Evolutionary conservation across 1,140 invertebrate genomes (phyloP), one percentile per base, ranked within the genome.

Genomic region (Delia radicum): DNA sequence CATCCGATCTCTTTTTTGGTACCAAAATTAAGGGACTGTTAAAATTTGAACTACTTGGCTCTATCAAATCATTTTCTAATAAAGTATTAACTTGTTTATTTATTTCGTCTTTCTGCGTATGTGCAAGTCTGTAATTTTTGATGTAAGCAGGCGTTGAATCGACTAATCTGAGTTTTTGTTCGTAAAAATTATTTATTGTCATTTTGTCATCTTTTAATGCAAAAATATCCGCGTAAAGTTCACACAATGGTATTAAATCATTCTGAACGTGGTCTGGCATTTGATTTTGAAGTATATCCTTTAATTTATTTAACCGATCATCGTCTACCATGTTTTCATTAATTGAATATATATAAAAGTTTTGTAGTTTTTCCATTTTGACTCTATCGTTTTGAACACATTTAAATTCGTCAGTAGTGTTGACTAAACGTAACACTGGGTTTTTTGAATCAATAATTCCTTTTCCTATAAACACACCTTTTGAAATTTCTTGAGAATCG

Each of bases 81-180:
- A 81, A 76, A 31, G 79, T 74, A 13, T 78, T 31, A n/a, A 81
- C 65, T 76, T 81, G 74, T 62, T 74, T 63, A 5, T 79, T 42
- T 8, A 81, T 74, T 55, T 79, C 75, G 3, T 76, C 55, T 67
- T 74, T 79, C 31, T 85, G 81, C 72, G 75, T 77, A 55, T 76
- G 77, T n/a, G n/a, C n/a, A n/a, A n/a, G n/a, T n/a, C n/a, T n/a
- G n/a, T n/a, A n/a, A n/a, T n/a, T n/a, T n/a, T 77, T 77, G 24
- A 74, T 69, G 18, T 69, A 77, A 2, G 74, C 65, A 1, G 76
- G 73, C 26, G 21, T 71, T 27, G 65, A 28, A 29, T 77, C 76
- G 21, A 8, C 31, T 13, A 72, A 1, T 46, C 15, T 21, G 6
- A 77, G 12, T 26, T 62, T 24, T 71, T 77, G 76, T 3, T 21